Conservation (phyloP, 2,888 invertebrate genomes). For the Philopedon plagiatum region DNA sequence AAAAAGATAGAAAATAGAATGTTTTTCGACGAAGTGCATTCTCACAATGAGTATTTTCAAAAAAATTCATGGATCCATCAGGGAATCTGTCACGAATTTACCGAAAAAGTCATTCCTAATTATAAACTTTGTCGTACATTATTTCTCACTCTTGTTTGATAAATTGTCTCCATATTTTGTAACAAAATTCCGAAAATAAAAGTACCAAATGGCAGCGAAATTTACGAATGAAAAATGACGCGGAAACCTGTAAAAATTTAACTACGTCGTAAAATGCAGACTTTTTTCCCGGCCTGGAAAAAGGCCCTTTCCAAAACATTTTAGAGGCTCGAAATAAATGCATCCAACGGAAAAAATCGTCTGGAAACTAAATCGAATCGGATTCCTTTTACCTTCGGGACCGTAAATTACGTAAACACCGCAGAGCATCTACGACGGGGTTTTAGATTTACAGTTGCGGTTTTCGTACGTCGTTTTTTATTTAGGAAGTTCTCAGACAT, state of each 20-base stretch:
- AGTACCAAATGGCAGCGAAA: background rate
- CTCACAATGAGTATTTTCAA: too few species aligned
- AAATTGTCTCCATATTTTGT: too few species aligned
- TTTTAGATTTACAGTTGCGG: background rate
- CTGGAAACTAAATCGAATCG: conserved; percentile 19
- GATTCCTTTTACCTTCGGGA: conserved; percentile 7
- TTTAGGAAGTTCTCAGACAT: background rate
- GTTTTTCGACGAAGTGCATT: too few species aligned
- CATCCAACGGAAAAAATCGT: conserved; percentile 19
- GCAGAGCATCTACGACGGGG: conserved; percentile 1
- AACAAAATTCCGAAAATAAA: too few species aligned
- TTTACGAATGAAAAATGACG: background rate
- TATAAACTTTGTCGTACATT: too few species aligned
- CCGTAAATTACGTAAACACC: conserved; percentile 19
- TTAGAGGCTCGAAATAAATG: conserved; percentile 7
- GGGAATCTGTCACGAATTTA: too few species aligned
- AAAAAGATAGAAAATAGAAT: too few species aligned
- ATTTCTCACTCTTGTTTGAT: too few species aligned
- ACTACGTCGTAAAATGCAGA: background rate
- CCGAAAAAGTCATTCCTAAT: too few species aligned
- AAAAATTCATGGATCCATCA: too few species aligned
- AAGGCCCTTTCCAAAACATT: conserved; percentile 10
- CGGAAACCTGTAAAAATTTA: background rate
- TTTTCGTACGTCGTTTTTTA: background rate
- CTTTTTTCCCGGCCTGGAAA: background rate